A percentile compares a stretch with the other conserved stretches of the same genome.
Conservation (phyloP, 23 tunicate species). For the Ascidia mentula region DNA sequence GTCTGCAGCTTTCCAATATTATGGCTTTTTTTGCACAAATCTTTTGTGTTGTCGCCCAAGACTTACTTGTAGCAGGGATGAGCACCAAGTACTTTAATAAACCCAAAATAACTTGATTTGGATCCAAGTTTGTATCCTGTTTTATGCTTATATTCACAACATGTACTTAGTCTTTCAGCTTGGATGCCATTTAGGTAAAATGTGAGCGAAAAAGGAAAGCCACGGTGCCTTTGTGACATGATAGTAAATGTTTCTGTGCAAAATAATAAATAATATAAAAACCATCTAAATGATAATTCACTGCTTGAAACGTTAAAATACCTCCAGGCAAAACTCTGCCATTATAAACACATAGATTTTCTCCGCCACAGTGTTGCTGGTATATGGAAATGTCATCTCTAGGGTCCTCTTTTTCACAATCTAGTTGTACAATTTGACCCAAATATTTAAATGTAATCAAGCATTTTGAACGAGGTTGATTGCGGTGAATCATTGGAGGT, state of each 20-base stretch:
- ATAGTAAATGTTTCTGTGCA: slow-evolving; percentile 50
- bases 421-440: slow-evolving; percentile 80
- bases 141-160: slow-evolving; percentile 97
- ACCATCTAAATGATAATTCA: neutral
- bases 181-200: slow-evolving; percentile 85
- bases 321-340: slow-evolving; percentile 79
- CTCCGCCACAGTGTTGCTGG: slow-evolving; percentile 99
- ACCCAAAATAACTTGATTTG: slow-evolving; percentile 78
- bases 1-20: no score
- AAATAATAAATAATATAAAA: neutral
- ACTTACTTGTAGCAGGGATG: slow-evolving; percentile 83
- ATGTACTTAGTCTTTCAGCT: slow-evolving; percentile 90
- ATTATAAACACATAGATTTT: slow-evolving; percentile 83
- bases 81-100: slow-evolving; percentile 77
- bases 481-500: slow-evolving; percentile 88
- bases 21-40: no score
- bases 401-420: slow-evolving; percentile 85
- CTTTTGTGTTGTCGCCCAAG: neutral
- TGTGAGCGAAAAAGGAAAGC: slow-evolving; percentile 91
- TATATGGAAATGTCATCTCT: slow-evolving; percentile 80
- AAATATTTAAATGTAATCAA: slow-evolving; percentile 82
- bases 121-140: slow-evolving; percentile 75
- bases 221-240: slow-evolving; percentile 87
- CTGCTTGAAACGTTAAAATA: neutral
- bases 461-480: slow-evolving; percentile 53